Base-by-base conservation (phyloP, 2,113 vertebrate genomes). In the Neotoma lepida region DNA sequence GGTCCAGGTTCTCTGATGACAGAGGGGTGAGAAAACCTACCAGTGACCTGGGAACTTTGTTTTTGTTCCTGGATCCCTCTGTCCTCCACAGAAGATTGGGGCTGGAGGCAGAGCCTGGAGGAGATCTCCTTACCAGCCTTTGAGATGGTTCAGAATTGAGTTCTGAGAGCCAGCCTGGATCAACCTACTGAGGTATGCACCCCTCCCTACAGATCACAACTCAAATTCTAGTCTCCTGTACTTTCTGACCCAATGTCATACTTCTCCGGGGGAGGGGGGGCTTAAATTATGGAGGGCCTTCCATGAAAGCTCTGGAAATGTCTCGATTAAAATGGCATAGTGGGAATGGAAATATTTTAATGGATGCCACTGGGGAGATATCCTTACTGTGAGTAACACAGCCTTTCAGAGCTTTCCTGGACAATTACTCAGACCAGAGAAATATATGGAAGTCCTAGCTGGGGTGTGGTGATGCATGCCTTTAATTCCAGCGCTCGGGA, bases 341-440 rank as follows among this genome's bases (percentile, higher is more conserved):
- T 88, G 41, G 54, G n/a, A 39, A 90, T 93, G 68, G 30, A 95
- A 64, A 70, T 93, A 76, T 87, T 92, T 96, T 68, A 90, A 87
- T n/a, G 54, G 77, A 71, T 80, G 14, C 46, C 90, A 61, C 20
- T 78, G 61, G 70, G 77, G 56, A 88, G 28, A 86, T 51, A 78
- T 70, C 80, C 93, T 93, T 90, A 76, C 82, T 20, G 4, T 20
- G 35, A 96, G 66, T 91, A 77, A 82, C 39, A 49, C 15, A 73
- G 78, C n/a, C 46, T 89, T 70, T 78, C 49, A 44, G 80, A 82
- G 28, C 71, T 61, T 10, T 49, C 80, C 78, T 26, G 17, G 81
- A 92, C 41, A 85, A 61, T 78, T 22, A 33, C 14, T 66, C 64
- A 94, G 63, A 6, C 22, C n/a, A 88, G 70, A 93, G 85, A 71